Evolutionary conservation across 1,140 invertebrate species (phyloP).

Genomic region (Belonocnema kinseyi): DNA sequence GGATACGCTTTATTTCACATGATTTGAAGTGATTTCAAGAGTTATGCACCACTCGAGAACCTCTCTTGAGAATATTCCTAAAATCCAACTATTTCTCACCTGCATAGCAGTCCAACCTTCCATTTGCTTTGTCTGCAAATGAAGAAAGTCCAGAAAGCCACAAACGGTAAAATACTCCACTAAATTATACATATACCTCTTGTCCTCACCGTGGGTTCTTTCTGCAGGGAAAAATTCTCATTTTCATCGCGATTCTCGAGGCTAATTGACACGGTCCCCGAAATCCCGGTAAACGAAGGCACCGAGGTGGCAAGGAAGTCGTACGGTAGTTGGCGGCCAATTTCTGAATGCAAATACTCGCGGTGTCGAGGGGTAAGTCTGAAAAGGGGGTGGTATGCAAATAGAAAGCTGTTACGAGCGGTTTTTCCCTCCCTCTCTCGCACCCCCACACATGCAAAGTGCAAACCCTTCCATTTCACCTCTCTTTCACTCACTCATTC

Average conservation of each 20-base stretch:
- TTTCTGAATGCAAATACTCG: conserved; percentile 76
- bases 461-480: conserved; percentile 33
- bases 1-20: no score
- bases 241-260: conserved; percentile 34
- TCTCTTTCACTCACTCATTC: conserved; percentile 50
- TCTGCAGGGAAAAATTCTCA: not conserved
- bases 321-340: conserved; percentile 68
- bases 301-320: conserved; percentile 51
- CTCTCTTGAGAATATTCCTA: no score
- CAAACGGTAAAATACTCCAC: no score
- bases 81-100: no score
- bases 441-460: conserved; percentile 51
- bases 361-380: conserved; percentile 66
- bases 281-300: conserved; percentile 41
- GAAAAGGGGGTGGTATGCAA: conserved; percentile 72
- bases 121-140: no score
- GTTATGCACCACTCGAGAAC: no score
- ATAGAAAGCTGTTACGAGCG: conserved; percentile 74
- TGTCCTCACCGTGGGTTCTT: no score
- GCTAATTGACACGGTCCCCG: conserved; percentile 45
- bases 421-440: conserved; percentile 57
- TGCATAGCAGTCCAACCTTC: no score
- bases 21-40: no score
- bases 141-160: no score
- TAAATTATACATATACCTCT: no score